A percentile compares a stretch with the other conserved stretches of the same genome.
phyloP scores from a whole-genome alignment of 2,888 invertebrate genomes.

The Yponomeuta sedellus region DNA sequence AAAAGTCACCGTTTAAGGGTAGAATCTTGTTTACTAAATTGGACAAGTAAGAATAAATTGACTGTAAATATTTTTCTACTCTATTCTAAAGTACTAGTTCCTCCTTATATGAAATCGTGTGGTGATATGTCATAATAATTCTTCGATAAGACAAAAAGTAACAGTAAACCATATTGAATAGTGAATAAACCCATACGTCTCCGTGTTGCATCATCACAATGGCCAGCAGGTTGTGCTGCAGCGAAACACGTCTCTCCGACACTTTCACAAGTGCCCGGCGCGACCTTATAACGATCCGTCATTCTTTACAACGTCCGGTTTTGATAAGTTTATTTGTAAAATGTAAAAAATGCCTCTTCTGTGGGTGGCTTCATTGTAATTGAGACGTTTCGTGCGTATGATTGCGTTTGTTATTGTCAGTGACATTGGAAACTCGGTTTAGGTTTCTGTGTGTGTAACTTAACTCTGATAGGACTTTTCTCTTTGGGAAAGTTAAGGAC shows the following conservation, averaged over 20 bases:
- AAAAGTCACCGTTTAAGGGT: too few relatives aligned
- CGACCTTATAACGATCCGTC: slow-evolving; percentile 40
- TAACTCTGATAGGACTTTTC: not conserved
- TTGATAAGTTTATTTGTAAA: slow-evolving; percentile 24
- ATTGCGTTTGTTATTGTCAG: not conserved
- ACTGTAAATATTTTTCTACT: too few relatives aligned
- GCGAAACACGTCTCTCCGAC: slow-evolving; percentile 47
- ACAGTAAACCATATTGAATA: slow-evolving; percentile 8
- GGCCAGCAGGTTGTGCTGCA: slow-evolving; percentile 19
- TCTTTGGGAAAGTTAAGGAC: not conserved
- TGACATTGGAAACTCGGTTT: not conserved
- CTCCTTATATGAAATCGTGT: too few relatives aligned
- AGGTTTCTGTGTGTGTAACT: not conserved
- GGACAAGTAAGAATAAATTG: too few relatives aligned
- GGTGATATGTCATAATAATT: not conserved
- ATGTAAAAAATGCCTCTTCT: not conserved
- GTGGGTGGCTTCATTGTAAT: slow-evolving; percentile 2
- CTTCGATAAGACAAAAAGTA: slow-evolving; percentile 3
- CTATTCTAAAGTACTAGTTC: too few relatives aligned
- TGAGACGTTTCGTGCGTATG: not conserved
- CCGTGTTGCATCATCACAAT: slow-evolving; percentile 9
- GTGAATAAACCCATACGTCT: slow-evolving; percentile 10
- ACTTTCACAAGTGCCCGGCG: slow-evolving; percentile 52
- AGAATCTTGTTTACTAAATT: too few relatives aligned
- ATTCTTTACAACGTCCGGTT: slow-evolving; percentile 42